Base-by-base conservation (phyloP, 2,113 vertebrate genomes). In the Tachysurus vachellii region DNA sequence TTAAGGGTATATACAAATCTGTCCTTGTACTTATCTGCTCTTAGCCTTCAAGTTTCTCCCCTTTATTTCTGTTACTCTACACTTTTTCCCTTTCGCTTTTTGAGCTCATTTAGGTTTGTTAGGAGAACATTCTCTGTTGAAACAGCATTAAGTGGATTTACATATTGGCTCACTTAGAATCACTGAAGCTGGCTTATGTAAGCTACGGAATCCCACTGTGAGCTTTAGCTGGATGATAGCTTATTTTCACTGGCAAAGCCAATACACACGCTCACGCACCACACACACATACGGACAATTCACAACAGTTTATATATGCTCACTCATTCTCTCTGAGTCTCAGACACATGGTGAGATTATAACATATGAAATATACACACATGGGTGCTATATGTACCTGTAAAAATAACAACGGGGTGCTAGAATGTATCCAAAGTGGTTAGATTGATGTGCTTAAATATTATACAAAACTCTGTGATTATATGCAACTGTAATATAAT, bases 61-160 rank as follows among this genome's bases (percentile, higher is more conserved):
- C 17, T 50, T 21, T 61, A 9, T 50, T 59, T 26, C n/a, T 64
- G 64, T 61, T 11, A 12, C 57, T 6, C 28, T n/a, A 71, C 61
- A 31, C 56, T 36, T n/a, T 31, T 53, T 70, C 66, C 28, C 56
- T 47, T 85, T 85, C 87, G 73, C 84, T 61, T 56, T 87, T 62
- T 87, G 73, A 77, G 73, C 86, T 86, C 66, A 71, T 83, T 83
- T 83, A 61, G 47, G 19, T 47, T 80, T 84, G 85, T 57, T 89
- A 84, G 86, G 68, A 88, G 88, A 86, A 85, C 71, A 86, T 89
- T 89, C 85, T 88, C 88, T 96, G 4, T 95, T 95, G 93, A 95
- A 93, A 95, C 94, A 56, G 92, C 88, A 82, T 89, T 94, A 94
- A 93, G 93, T 94, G 93, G 94, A 95, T 95, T 95, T 95, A 92